A percentile compares a stretch with the other conserved stretches of the same genome.
Conservation (phyloP, 2,113 vertebrate species). For the Gobiocypris rarus region DNA sequence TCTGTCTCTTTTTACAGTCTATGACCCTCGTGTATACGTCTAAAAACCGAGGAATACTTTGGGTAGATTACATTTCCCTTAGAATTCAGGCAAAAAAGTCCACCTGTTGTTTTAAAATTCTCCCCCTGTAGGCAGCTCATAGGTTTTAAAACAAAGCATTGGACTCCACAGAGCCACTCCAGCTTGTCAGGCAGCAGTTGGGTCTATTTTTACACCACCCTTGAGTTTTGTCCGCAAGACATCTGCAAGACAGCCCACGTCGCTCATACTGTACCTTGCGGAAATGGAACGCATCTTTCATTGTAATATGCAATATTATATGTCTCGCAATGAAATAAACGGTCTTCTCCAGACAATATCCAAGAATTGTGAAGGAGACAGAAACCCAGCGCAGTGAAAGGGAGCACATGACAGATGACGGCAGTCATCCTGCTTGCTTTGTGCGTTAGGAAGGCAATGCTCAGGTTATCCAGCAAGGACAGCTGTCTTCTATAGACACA, state of each 20-base stretch:
- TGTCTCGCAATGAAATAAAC: slow-evolving; percentile 34
- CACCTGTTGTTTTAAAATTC: not conserved
- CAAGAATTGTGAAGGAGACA: slow-evolving; percentile 6
- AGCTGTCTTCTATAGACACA: not conserved
- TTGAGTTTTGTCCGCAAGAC: slow-evolving; percentile 40
- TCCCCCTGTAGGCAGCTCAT: not conserved
- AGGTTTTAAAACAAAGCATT: not conserved
- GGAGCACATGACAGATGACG: not conserved
- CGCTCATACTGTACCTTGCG: slow-evolving; percentile 12
- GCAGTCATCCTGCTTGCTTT: slow-evolving; percentile 8
- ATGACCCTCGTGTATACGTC: too few species aligned
- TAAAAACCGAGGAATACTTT: too few species aligned
- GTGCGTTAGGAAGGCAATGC: not conserved
- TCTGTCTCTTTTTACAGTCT: too few species aligned
- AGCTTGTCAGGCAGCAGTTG: slow-evolving; percentile 13
- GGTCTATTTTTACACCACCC: slow-evolving; percentile 48
- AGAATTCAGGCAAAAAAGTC: not conserved
- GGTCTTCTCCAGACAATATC: slow-evolving; percentile 9
- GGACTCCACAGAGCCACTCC: not conserved
- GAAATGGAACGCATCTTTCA: slow-evolving; percentile 41
- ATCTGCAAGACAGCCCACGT: slow-evolving; percentile 39
- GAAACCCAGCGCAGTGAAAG: not conserved
- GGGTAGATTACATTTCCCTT: not conserved
- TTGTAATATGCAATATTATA: slow-evolving; percentile 42
- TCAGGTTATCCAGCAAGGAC: slow-evolving; percentile 5